Base-by-base conservation (phyloP, 1,140 invertebrate species). In the Cataglyphis hispanica region DNA sequence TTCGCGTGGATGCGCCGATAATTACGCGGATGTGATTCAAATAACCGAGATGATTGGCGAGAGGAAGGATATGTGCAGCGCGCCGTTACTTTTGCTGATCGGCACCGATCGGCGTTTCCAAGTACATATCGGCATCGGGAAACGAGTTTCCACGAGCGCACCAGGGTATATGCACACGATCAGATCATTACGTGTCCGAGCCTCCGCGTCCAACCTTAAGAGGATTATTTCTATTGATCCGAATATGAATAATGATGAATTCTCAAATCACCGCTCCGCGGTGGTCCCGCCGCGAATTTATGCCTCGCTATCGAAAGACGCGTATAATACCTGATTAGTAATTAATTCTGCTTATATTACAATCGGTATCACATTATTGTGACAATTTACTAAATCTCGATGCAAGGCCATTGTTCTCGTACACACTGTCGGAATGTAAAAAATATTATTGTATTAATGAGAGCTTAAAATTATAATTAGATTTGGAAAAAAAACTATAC, bases 11-110 rank as follows among this genome's bases (percentile, higher is more conserved):
- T 77, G 60, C 72, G 25, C 22, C 72, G 81, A 84, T 84, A 84
- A 84, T 84, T 84, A 84, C 81, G 72, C 43, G 81, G 81, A 84
- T 76, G 43, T 74, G 81, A 84, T 84, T 84, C 81, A 74, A 74
- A 83, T 83, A 74, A 83, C 53, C 67, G 78, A 83, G 37, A 83
- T 83, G 67, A 83, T 83, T 83, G 53, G 66, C 66, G 64, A 67
- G 64, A 81, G 64, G 77, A 69, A 80, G 66, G 46, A 58, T 64
- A 34, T 34, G 78, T 53, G 50, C 50, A 58, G 50, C 50, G 43
- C 67, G 37, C 40, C 37, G 78, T 72, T 83, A 74, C 78, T 83
- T 83, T 37, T 40, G 37, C 67, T 56, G 19, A 72, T 13, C 50
- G 31, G 6, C 37, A 66, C 34, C 31, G 34, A 37, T 16, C 31